Base-by-base conservation (phyloP, 2,888 invertebrate species). In the Nycteola revayana region DNA sequence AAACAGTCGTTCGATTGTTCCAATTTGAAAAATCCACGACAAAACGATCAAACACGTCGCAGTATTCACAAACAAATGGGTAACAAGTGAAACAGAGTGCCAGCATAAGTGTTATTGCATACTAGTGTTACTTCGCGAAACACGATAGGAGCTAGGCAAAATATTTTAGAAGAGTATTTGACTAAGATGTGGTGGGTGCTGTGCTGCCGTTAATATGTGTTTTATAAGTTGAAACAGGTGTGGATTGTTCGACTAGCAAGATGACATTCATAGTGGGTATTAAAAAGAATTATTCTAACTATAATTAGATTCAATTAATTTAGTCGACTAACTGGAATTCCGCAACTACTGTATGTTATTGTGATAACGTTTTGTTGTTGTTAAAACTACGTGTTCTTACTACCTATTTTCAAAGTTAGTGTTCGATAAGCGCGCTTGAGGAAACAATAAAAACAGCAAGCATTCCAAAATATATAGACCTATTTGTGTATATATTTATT, bases 31-130 rank as follows among this genome's bases (percentile, higher is more conserved):
- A 83, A 80, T 79, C 68, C 70, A 76, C 68, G 60, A 78, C 80
- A 83, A 79, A 84, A 84, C 79, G 77, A 77, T 64, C 67, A 84
- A 85, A 84, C 83, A 83, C 67, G 65, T 54, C 56, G 53, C 53
- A 68, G 68, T 73, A 77, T 80, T 78, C 77, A 71, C 74, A 84
- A 86, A 86, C 84, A 86, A 71, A 55, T 2, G 57, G 57, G 55
- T 55, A 52, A 50, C 58, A 60, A 63, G 60, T 61, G 63, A 57
- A 62, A 68, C 64, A 42, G 56, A 58, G 52, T 54, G 64, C 44
- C 42, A 44, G 44, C 49, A 43, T 51, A 54, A 48, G 51, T 51
- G 41, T 60, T 62, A 61, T 65, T 55, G 58, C 49, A 54, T 51
- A 48, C 48, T 49, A 47, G 49, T 57, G 49, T 34, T 60, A 51